Conservation (phyloP, 2,797 vertebrate genomes). For the Threskiornis aethiopicus region DNA sequence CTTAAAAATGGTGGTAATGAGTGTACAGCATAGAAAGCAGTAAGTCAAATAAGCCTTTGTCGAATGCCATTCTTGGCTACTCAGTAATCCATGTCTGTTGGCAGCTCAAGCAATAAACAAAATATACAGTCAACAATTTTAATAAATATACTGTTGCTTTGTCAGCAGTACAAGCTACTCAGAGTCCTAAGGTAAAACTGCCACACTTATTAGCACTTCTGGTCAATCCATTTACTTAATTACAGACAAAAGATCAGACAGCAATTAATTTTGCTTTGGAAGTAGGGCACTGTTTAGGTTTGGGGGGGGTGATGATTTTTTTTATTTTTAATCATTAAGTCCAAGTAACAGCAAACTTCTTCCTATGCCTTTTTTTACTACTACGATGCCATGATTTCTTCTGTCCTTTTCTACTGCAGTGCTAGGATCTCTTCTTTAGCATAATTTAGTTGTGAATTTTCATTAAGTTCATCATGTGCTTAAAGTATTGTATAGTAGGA, state of each 20-base stretch:
- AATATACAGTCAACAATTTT: background rate
- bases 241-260: background rate
- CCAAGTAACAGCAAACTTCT: background rate
- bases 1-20: background rate
- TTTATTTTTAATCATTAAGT: background rate
- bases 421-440: background rate
- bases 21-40: background rate
- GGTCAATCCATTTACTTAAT: background rate
- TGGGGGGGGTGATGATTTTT: background rate
- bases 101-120: background rate
- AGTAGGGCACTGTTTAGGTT: background rate
- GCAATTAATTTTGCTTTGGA: background rate
- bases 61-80: background rate
- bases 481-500: accelerated
- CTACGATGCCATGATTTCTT: background rate
- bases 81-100: background rate
- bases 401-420: background rate
- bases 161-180: background rate
- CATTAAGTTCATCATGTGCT: background rate
- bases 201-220: background rate
- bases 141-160: background rate
- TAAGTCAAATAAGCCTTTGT: accelerated
- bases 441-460: background rate
- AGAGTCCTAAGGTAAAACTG: background rate
- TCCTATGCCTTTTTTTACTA: background rate